Evolutionary conservation across 2,113 vertebrate genomes (phyloP), one percentile per base, ranked within the genome.

Genomic region (Tor tambroides): DNA sequence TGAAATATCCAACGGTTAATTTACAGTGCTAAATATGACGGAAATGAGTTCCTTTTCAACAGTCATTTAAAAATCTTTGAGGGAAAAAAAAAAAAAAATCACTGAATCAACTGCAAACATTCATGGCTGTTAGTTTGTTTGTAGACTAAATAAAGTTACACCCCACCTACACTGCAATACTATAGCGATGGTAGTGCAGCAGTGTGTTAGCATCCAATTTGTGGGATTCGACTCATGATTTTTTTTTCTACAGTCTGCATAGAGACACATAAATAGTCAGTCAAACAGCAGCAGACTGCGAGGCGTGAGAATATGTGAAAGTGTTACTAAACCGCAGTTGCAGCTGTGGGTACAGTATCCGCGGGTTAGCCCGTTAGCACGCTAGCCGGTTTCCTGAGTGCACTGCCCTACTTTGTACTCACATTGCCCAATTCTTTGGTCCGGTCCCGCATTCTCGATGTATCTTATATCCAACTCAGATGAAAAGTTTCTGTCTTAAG

Each of bases 391-490:
- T 54, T 78, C 72, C 61, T 30, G 19, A 54, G 8, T 35, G 21
- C 43, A 77, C 46, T 6, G 89, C 78, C 69, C 54, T 35, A 69
- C 11, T 54, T 54, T 71, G 19, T 83, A 94, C 96, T 97, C 92
- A 97, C 96, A 88, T 96, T 95, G 88, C 95, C 95, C 67, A 97
- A 89, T 80, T 97, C 96, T 85, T 94, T 96, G 26, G 96, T 97
- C 84, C 96, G 94, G 92, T 97, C 96, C 89, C 96, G 94, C 96
- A 97, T 97, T 80, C 30, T 87, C 75, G 41, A 15, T 77, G 35
- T 32, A 75, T 88, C 21, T 46, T 43, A 43, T 35, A 19, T 4
- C n/a, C 30, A 28, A 54, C 30, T 59, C 4, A 5, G 41, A 54
- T n/a, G 17, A 83, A 71, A 83, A 9, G 38, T 83, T 67, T 28